Evolutionary conservation across 2,888 invertebrate species (phyloP).

Genomic region (Amphipoea lucens): DNA sequence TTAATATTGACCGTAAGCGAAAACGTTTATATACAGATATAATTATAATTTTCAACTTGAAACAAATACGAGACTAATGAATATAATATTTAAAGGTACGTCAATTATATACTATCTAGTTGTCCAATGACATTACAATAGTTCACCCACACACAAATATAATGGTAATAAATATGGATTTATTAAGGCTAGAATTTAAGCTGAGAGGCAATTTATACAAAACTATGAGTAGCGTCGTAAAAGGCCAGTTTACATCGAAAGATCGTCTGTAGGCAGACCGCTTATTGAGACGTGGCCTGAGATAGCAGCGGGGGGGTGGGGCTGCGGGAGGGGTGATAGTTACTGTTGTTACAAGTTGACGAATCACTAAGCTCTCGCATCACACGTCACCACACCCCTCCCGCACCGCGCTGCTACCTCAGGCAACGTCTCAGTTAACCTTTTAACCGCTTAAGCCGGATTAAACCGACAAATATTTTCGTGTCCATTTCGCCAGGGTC

Average conservation of each 20-base stretch:
- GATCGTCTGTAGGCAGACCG: neutral
- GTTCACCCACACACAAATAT: constrained; percentile 74
- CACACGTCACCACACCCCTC: no score
- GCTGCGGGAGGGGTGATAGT: no score
- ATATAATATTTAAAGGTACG: constrained; percentile 79
- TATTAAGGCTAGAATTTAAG: constrained; percentile 68
- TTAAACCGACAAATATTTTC: no score
- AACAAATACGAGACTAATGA: constrained; percentile 74
- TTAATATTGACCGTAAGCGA: constrained; percentile 73
- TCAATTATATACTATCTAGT: constrained; percentile 77
- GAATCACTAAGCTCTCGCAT: no score
- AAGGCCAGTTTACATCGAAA: constrained; percentile 57
- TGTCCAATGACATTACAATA: constrained; percentile 76
- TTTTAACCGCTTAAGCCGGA: no score
- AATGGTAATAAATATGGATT: constrained; percentile 67
- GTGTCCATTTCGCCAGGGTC: no score
- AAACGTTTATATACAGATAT: constrained; percentile 82
- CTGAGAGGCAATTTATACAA: constrained; percentile 68
- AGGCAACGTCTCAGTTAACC: no score
- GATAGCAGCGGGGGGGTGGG: no score
- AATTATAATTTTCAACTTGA: constrained; percentile 72
- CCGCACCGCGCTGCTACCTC: no score
- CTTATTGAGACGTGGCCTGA: no score
- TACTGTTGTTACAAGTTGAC: no score
- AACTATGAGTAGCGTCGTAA: constrained; percentile 48